Evolutionary conservation across 2,888 invertebrate species (phyloP), one percentile per base, ranked within the genome.

Genomic region (Ectemnius lituratus): DNA sequence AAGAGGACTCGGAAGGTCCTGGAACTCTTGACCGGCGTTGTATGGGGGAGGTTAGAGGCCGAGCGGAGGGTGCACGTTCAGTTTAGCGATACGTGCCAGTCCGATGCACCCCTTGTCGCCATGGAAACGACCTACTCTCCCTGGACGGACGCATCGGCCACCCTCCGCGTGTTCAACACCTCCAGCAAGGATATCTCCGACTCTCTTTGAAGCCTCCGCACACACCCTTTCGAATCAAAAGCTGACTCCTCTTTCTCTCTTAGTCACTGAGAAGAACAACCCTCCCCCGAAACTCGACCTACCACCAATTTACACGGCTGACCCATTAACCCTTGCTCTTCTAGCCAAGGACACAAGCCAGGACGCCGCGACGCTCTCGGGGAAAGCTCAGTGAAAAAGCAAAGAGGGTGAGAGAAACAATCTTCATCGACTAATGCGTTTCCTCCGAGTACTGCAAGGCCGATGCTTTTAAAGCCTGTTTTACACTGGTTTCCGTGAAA

Each of bases 51-150:
- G 81, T 78, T 79, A 81, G 78, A 77, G 79, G 71, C 67, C 60
- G 75, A 67, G 66, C 76, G 78, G 81, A 16, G 52, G 79, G 78
- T 65, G 57, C 79, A 80, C 79, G 84, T 86, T 83, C 80, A 81
- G 85, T 86, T 86, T 82, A 84, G 85, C 86, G 68, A 85, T 83
- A 84, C 80, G 80, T 75, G 80, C 82, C 85, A 83, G 81, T 85
- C 85, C 85, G 87, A 88, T 88, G 88, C 89, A 88, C 88, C 88
- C 87, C 89, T 79, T 83, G 89, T 90, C 86, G 82, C 88, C 89
- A 89, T 89, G 87, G 89, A 85, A 88, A 90, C 89, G 90, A 90
- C 90, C 90, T 90, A 90, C 89, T 89, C 88, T 89, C 89, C 90
- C 90, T 88, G 89, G 89, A 16, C 85, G 83, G 87, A 86, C 86